Conservation (phyloP, 2,888 invertebrate genomes). For the Drosophila ezoana region DNA sequence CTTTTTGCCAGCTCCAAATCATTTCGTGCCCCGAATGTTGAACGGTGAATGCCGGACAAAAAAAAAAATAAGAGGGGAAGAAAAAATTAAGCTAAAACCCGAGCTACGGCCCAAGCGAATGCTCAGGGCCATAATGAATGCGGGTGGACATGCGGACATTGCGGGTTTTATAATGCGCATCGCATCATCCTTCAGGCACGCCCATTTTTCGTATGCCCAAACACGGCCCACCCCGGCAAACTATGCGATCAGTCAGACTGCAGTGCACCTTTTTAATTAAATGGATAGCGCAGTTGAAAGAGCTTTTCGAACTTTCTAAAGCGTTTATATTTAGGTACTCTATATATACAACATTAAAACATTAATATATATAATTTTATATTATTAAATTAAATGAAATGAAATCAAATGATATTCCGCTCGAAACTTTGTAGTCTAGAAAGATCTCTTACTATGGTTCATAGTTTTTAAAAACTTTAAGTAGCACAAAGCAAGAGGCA, state of each 20-base stretch:
- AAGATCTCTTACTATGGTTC: too few relatives aligned
- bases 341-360: too few relatives aligned
- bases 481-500: too few relatives aligned
- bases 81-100: constrained; percentile 9
- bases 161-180: constrained; percentile 45
- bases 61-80: background rate
- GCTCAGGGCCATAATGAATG: constrained; percentile 45
- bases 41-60: constrained; percentile 20
- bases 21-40: constrained; percentile 31
- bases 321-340: background rate
- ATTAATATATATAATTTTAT: too few relatives aligned
- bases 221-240: background rate
- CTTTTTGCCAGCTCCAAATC: constrained; percentile 38
- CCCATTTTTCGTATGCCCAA: background rate
- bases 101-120: constrained; percentile 13
- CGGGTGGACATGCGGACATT: constrained; percentile 46
- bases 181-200: constrained; percentile 19
- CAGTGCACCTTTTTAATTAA: constrained; percentile 18
- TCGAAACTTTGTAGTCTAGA: too few relatives aligned
- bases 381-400: too few relatives aligned
- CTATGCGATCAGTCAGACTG: constrained; percentile 13
- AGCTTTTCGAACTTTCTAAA: background rate
- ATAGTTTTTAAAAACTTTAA: background rate
- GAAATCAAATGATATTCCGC: too few relatives aligned
- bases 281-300: constrained; percentile 9